Evolutionary conservation across 2,113 vertebrate genomes (phyloP).

Genomic region (Melanerpes aurifrons): DNA sequence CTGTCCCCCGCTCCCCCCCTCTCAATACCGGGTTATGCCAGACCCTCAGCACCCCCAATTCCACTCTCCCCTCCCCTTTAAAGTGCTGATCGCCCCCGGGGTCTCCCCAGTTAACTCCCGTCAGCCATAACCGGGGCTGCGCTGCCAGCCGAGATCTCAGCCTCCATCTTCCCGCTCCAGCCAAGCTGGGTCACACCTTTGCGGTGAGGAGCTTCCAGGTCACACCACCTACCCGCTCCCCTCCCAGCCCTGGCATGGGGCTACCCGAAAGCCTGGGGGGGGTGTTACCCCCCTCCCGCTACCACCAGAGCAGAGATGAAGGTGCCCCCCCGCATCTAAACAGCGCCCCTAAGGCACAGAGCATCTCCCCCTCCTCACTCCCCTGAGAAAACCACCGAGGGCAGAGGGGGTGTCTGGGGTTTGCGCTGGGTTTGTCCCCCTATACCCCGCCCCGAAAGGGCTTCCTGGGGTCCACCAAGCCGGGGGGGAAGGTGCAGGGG

Average conservation of each 20-base stretch:
- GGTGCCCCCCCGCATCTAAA: not conserved
- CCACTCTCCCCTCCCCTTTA: no score
- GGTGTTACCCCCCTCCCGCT: rapidly evolving
- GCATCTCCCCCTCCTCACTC: not conserved
- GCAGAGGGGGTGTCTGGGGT: rapidly evolving
- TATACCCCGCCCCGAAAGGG: rapidly evolving
- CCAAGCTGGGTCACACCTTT: not conserved
- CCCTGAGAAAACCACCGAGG: no score
- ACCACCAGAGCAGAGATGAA: not conserved
- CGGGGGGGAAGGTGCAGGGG: not conserved
- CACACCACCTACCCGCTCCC: no score
- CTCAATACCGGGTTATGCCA: not conserved
- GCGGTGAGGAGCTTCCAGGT: not conserved
- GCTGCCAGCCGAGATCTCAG: not conserved
- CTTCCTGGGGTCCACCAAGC: not conserved
- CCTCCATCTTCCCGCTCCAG: not conserved
- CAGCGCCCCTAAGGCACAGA: not conserved
- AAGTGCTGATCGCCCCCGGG: not conserved
- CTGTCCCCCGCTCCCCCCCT: no score
- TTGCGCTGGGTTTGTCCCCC: not conserved
- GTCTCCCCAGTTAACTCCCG: not conserved
- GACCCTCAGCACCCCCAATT: not conserved
- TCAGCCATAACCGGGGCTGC: not conserved
- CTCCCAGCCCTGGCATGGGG: not conserved
- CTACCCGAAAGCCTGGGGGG: not conserved